A percentile compares a stretch with the other conserved stretches of the same genome.
phyloP scores from a whole-genome alignment of 2,113 vertebrate genomes.

The Hippocampus guttulatus region DNA sequence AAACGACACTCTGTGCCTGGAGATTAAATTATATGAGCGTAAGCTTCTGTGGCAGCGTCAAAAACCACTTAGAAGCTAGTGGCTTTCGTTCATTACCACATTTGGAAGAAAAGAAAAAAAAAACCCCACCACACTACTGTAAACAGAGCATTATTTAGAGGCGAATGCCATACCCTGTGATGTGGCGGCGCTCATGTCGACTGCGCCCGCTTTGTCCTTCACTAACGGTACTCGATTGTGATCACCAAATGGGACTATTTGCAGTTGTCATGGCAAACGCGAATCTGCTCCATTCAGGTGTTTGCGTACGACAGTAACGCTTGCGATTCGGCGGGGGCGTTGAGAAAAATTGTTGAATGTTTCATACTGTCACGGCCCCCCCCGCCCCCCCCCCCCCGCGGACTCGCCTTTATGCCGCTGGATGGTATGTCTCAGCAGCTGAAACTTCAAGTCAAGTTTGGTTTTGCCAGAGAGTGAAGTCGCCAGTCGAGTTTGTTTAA shows the following conservation, averaged over 20 bases:
- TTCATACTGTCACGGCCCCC: not conserved
- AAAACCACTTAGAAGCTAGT: not conserved
- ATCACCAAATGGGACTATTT: slow-evolving; percentile 16
- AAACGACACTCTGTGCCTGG: not conserved
- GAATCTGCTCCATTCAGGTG: not conserved
- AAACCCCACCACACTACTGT: not conserved
- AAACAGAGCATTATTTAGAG: slow-evolving; percentile 1
- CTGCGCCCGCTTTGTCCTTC: not conserved
- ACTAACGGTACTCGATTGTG: slow-evolving; percentile 1
- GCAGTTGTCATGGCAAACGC: not conserved
- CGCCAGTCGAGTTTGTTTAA: slow-evolving; percentile 43
- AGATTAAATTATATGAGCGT: slow-evolving; percentile 4
- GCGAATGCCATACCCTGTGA: not conserved
- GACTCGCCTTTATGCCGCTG: slow-evolving; percentile 22
- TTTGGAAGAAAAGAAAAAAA: not conserved
- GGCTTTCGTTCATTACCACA: not conserved
- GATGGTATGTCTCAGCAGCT: slow-evolving; percentile 32
- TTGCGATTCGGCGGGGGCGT: not conserved
- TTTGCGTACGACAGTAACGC: not conserved
- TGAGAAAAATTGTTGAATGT: slow-evolving; percentile 1
- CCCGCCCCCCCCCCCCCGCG: not conserved
- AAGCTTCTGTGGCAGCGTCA: not conserved
- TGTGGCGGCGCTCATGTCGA: not conserved
- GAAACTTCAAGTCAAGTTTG: slow-evolving; percentile 26
- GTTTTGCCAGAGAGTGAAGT: slow-evolving; percentile 33